A percentile compares a stretch with the other conserved stretches of the same genome.
Evolutionary conservation across 2,888 invertebrate genomes (phyloP).

Genomic region (Harpagoxenus sublaevis): DNA sequence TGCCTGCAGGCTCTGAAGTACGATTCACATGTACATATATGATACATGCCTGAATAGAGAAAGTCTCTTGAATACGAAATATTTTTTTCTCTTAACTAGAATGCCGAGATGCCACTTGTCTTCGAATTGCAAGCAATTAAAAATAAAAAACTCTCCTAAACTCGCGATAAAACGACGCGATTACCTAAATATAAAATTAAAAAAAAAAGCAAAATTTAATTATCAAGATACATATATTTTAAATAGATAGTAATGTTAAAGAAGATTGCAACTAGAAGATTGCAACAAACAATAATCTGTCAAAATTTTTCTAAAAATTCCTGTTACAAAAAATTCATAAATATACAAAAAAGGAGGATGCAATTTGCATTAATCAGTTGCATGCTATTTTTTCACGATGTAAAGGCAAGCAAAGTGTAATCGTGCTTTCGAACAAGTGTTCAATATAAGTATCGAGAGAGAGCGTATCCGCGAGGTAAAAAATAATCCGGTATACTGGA

Average conservation of each 20-base stretch:
- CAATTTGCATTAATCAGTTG: not conserved
- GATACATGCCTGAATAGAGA: constrained; percentile 49
- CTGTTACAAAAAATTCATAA: not conserved
- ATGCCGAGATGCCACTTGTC: not conserved
- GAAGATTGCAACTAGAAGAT: not conserved
- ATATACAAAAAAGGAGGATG: no score
- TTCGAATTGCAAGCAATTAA: not conserved
- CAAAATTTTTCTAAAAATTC: not conserved
- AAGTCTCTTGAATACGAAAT: constrained; percentile 17
- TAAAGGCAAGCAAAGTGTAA: not conserved
- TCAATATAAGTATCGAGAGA: not conserved
- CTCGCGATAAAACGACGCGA: not conserved
- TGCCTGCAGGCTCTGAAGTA: constrained; percentile 54
- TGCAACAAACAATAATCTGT: not conserved
- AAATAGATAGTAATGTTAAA: not conserved
- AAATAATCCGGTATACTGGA: constrained; percentile 13
- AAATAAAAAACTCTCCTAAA: not conserved
- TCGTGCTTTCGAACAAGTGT: not conserved
- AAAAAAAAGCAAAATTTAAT: not conserved
- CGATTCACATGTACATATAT: constrained; percentile 50
- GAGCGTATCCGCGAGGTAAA: not conserved
- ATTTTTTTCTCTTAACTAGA: not conserved
- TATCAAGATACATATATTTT: not conserved
- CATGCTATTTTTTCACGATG: not conserved
- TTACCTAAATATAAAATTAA: constrained; percentile 51